Percentiles rank a stretch among this genome's conserved stretches.
phyloP scores from a whole-genome alignment of 2,888 invertebrate genomes.

The Troides oblongomaculatus region DNA sequence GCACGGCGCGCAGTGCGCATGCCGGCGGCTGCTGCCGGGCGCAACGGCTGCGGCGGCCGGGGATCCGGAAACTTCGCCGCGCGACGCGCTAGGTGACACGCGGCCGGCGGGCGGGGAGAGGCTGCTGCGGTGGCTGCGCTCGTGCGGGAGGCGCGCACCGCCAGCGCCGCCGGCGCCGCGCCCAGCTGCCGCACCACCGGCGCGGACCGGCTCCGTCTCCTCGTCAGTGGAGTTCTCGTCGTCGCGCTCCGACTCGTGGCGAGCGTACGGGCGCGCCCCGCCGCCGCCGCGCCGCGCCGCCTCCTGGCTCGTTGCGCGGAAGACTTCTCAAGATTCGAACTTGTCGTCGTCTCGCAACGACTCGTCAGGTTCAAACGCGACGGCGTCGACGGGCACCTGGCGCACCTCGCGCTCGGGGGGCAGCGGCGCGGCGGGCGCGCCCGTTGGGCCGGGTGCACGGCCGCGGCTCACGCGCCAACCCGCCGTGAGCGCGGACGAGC shows the following conservation, averaged over 20 bases:
- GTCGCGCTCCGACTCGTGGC: slow-evolving; percentile 80
- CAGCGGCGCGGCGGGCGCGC: slow-evolving; percentile 84
- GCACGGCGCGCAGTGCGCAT: slow-evolving; percentile 79
- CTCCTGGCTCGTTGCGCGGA: slow-evolving; percentile 94
- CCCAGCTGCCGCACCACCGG: slow-evolving; percentile 55
- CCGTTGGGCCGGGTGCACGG: slow-evolving; percentile 86
- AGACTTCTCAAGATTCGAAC: slow-evolving; percentile 95
- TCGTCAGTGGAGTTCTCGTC: slow-evolving; percentile 95
- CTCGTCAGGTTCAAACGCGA: slow-evolving; percentile 93
- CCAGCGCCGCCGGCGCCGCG: slow-evolving; percentile 46
- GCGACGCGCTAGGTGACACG: slow-evolving; percentile 56
- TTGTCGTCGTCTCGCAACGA: slow-evolving; percentile 94
- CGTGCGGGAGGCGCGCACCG: slow-evolving; percentile 62
- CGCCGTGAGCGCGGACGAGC: slow-evolving; percentile 89
- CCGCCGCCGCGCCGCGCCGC: slow-evolving; percentile 90
- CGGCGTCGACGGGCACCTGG: slow-evolving; percentile 94
- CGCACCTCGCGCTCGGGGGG: slow-evolving; percentile 92
- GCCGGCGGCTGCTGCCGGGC: slow-evolving; percentile 85
- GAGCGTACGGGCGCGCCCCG: slow-evolving; percentile 90
- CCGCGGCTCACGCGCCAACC: slow-evolving; percentile 82
- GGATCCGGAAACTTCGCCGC: slow-evolving; percentile 37
- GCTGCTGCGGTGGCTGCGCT: slow-evolving; percentile 63
- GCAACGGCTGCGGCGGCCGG: slow-evolving; percentile 65
- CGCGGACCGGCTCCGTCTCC: slow-evolving; percentile 78
- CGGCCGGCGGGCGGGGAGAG: slow-evolving; percentile 60